phyloP scores from a whole-genome alignment of 2,797 vertebrate species.

The Peromyscus eremicus region DNA sequence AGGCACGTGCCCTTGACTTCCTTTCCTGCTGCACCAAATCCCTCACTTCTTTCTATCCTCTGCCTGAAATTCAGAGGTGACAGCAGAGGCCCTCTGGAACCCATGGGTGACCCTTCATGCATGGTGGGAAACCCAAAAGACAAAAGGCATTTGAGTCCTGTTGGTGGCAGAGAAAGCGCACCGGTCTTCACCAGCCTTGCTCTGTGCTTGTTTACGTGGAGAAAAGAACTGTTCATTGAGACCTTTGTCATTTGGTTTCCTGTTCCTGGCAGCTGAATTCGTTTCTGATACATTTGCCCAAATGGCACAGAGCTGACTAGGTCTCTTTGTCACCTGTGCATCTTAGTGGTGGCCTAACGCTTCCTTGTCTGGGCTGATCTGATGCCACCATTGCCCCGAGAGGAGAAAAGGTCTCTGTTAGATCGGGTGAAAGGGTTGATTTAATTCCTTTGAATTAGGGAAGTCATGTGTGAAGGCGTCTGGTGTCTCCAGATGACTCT shows the following conservation, averaged over 20 bases:
- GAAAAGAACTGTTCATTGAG: conserved; percentile 35
- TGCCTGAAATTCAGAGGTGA: conserved; percentile 38
- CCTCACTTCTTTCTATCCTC: neutral
- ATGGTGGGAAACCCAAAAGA: conserved; percentile 20
- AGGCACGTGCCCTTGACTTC: neutral
- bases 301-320: neutral
- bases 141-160: neutral
- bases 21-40: neutral
- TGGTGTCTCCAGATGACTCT: neutral
- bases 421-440: neutral
- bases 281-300: conserved; percentile 63
- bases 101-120: neutral
- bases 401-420: neutral
- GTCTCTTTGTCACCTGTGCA: conserved; percentile 13
- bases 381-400: neutral
- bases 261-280: conserved; percentile 30
- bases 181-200: neutral
- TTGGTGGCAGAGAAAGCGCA: neutral
- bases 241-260: conserved; percentile 4
- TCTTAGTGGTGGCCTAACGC: neutral
- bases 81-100: neutral
- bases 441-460: neutral
- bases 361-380: neutral
- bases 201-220: conserved; percentile 47
- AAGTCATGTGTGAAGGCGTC: neutral